phyloP scores from a whole-genome alignment of 1,140 invertebrate species.

The Lanistes nyassanus region DNA sequence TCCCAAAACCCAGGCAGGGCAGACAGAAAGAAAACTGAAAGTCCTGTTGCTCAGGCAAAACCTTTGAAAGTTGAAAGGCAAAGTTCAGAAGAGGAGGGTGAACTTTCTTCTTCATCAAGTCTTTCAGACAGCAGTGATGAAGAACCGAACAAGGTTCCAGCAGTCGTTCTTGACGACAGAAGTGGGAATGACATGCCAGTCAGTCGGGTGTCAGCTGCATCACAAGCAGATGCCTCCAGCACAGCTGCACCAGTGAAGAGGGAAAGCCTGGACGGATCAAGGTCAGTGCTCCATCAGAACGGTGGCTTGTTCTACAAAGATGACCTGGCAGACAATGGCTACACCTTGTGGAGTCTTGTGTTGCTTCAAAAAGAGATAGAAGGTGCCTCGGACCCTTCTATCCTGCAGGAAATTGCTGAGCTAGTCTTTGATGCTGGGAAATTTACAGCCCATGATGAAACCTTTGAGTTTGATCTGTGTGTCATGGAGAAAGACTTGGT shows the following conservation, averaged over 20 bases:
- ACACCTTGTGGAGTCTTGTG: slow-evolving; percentile 1
- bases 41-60: background rate
- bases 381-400: background rate
- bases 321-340: slow-evolving; percentile 12
- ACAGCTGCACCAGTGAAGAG: background rate
- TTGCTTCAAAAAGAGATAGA: slow-evolving; percentile 4
- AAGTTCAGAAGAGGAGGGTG: slow-evolving; percentile 23
- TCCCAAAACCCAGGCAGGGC: background rate
- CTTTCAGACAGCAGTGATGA: slow-evolving; percentile 16
- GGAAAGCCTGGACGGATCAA: background rate
- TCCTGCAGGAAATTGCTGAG: slow-evolving; percentile 16
- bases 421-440: background rate
- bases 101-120: slow-evolving; percentile 7
- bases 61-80: background rate
- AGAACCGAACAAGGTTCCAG: background rate
- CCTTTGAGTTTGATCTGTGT: slow-evolving; percentile 10
- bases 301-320: slow-evolving; percentile 4
- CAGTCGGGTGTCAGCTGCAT: background rate
- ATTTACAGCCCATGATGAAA: background rate
- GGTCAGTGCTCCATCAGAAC: background rate
- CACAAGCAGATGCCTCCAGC: background rate
- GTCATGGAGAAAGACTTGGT: slow-evolving; percentile 12
- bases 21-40: background rate
- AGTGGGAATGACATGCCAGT: slow-evolving; percentile 3
- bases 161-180: background rate